Conservation (phyloP, 2,797 vertebrate genomes). For the Molossus alvarezi region DNA sequence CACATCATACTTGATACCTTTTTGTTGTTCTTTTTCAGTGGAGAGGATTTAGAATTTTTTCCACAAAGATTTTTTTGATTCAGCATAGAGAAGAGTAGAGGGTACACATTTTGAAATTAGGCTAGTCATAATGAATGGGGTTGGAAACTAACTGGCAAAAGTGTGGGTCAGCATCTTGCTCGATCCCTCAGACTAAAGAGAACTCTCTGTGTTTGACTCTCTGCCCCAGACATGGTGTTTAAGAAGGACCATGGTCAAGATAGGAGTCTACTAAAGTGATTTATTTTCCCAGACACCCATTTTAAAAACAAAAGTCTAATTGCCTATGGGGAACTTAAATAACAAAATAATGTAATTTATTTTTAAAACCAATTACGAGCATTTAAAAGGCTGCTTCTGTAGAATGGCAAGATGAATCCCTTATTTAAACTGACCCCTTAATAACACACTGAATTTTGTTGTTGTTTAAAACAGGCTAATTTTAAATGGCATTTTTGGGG, state of each 20-base stretch:
- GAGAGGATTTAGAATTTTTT: not conserved
- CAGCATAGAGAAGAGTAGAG: not conserved
- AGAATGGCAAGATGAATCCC: constrained; percentile 63
- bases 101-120: constrained; percentile 22
- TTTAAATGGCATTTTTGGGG: constrained; percentile 57
- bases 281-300: constrained; percentile 72
- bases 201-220: constrained; percentile 41
- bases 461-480: constrained; percentile 68
- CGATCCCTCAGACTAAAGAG: constrained; percentile 29
- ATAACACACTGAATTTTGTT: constrained; percentile 67
- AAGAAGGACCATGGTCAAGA: constrained; percentile 52
- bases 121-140: not conserved
- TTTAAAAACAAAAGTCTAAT: constrained; percentile 80
- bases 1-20: not conserved
- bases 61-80: constrained; percentile 61
- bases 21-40: not conserved
- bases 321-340: constrained; percentile 75
- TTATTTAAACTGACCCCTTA: constrained; percentile 80
- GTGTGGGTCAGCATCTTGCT: constrained; percentile 64
- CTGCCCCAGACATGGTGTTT: constrained; percentile 70
- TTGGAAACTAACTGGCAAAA: constrained; percentile 71
- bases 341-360: constrained; percentile 82
- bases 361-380: constrained; percentile 79
- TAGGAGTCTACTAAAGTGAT: constrained; percentile 59
- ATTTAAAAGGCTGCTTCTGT: constrained; percentile 76